These are phyloP conservation scores for Escarpia spicata DNA, from an alignment of 2,888 invertebrate genomes.

Conservation along the genomic window DNA sequence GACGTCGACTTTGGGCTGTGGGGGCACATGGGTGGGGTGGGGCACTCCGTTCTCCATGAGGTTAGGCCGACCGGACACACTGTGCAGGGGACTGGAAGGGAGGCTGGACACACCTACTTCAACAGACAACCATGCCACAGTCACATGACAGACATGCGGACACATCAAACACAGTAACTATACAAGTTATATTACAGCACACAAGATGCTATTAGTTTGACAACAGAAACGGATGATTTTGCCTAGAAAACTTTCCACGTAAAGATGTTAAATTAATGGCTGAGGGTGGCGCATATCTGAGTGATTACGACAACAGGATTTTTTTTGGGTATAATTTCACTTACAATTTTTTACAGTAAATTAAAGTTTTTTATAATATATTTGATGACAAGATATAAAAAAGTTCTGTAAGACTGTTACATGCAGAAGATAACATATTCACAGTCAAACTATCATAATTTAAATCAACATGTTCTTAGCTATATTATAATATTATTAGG, in stretches of 20 bases:
- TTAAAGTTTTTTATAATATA: too few species aligned
- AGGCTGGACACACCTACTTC: conserved; percentile 30
- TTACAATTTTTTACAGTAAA: too few species aligned
- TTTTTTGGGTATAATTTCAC: too few species aligned
- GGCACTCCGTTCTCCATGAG: conserved; percentile 27
- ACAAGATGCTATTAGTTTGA: background rate
- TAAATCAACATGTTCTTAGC: too few species aligned
- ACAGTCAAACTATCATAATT: too few species aligned
- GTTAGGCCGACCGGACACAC: background rate
- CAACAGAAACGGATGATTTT: background rate
- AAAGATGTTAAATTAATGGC: background rate
- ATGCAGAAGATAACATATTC: too few species aligned
- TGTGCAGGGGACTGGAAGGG: conserved; percentile 30
- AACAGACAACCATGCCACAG: background rate
- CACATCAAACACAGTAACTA: background rate
- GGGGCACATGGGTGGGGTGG: background rate
- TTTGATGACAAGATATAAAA: too few species aligned
- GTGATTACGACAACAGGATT: background rate
- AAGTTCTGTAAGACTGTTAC: too few species aligned
- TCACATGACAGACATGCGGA: conserved; percentile 14
- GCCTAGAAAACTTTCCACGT: background rate
- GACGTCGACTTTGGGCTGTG: conserved; percentile 38
- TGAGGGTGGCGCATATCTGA: background rate
- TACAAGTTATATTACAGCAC: background rate
- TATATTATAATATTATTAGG: too few species aligned